phyloP scores from a whole-genome alignment of 2,797 vertebrate species.

The Octomys mimax region DNA sequence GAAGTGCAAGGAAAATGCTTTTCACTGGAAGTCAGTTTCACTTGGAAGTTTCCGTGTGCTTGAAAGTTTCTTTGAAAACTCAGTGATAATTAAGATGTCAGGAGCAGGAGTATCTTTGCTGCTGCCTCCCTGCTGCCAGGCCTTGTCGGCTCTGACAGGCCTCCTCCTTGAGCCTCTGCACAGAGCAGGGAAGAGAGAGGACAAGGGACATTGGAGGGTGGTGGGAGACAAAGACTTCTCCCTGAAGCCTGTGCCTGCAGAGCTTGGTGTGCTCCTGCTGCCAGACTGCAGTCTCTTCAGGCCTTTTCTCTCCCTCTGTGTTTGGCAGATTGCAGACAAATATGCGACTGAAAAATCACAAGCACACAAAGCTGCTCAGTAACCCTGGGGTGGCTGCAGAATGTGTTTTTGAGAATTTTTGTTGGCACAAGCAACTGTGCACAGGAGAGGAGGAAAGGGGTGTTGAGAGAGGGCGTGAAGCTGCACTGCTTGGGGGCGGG shows the following conservation, averaged over 20 bases:
- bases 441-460: not conserved
- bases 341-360: not conserved
- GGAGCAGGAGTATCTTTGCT: not conserved
- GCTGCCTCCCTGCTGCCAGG: not conserved
- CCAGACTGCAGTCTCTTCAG: not conserved
- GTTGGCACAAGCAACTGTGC: not conserved
- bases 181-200: not conserved
- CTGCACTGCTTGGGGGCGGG: not conserved
- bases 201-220: not conserved
- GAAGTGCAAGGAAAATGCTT: conserved; percentile 75
- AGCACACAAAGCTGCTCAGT: fast-evolving
- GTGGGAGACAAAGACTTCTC: not conserved
- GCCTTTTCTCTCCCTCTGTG: not conserved
- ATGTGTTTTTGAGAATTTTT: not conserved
- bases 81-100: conserved; percentile 75
- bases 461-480: not conserved
- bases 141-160: conserved; percentile 38
- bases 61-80: conserved; percentile 79
- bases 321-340: not conserved
- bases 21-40: conserved; percentile 75
- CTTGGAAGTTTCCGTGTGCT: conserved; percentile 72
- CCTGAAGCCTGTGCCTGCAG: not conserved
- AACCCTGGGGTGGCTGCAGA: not conserved
- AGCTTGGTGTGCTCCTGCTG: not conserved
- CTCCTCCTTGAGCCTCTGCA: conserved; percentile 18